Evolutionary conservation across 2,888 invertebrate species (phyloP), one percentile per base, ranked within the genome.

Genomic region (Eupithecia subfuscata): DNA sequence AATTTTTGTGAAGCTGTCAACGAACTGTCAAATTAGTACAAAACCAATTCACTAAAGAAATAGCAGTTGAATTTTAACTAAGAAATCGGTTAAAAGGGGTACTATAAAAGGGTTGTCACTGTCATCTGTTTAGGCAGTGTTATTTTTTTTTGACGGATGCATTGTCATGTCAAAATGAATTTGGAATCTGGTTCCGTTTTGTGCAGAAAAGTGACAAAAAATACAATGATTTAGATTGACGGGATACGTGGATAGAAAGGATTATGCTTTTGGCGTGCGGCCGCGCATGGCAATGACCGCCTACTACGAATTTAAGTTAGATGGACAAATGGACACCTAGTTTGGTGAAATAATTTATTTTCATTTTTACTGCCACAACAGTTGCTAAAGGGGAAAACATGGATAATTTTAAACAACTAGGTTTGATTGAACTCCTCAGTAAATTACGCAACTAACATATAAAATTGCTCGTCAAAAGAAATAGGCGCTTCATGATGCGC

Each of bases 11-110:
- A 78, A 84, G 80, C 88, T 91, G 91, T 92, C 91, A 93, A 86
- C 90, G 81, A 89, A 86, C 87, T 89, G 94, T 94, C 94, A 93
- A 87, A 91, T 93, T 92, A 91, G 86, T 81, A 89, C 89, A 91
- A 91, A 90, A 89, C 86, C 84, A 85, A 88, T 90, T 90, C 85
- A 84, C 82, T 82, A 87, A 89, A 88, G 86, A 85, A 87, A 87
- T 79, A 81, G 85, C 90, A 90, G 90, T 90, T 91, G 91, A 89
- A 89, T 88, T 88, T 87, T 87, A 88, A 90, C 91, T 89, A 89
- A 90, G 88, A 88, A 87, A 83, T 87, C 82, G 78, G 81, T 81
- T 77, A 68, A 75, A 78, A 81, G 82, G 84, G 81, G 83, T 83
- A 79, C 78, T 75, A 76, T 85, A 90, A 92, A n/a, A 90, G 90